These are phyloP conservation scores for Tympanoctomys barrerae DNA, from an alignment of 2,797 vertebrate genomes.

Conservation along the genomic window DNA sequence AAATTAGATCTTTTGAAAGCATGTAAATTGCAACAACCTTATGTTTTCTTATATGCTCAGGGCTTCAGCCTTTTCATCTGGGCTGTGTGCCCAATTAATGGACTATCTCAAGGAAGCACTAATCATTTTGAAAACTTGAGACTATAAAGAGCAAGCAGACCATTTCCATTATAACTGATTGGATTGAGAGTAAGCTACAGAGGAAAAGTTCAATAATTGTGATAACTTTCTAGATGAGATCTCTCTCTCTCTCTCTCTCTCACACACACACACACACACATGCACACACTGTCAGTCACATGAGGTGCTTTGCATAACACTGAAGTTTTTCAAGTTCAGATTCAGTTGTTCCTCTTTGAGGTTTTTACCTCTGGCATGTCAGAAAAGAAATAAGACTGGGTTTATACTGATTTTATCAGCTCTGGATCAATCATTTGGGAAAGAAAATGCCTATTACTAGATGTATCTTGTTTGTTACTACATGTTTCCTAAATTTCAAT, in stretches of 20 bases:
- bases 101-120: slow-evolving; percentile 69
- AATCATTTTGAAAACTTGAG: slow-evolving; percentile 73
- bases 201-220: slow-evolving; percentile 74
- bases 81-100: slow-evolving; percentile 74
- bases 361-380: slow-evolving; percentile 47
- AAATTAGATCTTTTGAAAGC: slow-evolving; percentile 80
- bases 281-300: background rate
- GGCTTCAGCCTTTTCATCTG: slow-evolving; percentile 72
- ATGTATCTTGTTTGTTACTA: slow-evolving; percentile 63
- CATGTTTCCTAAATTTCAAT: slow-evolving; percentile 77
- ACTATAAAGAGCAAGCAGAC: slow-evolving; percentile 66
- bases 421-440: slow-evolving; percentile 72
- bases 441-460: slow-evolving; percentile 59
- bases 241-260: background rate
- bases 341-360: slow-evolving; percentile 50
- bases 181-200: slow-evolving; percentile 71
- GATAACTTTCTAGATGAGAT: slow-evolving; percentile 72
- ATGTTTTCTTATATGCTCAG: slow-evolving; percentile 66
- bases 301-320: slow-evolving; percentile 40
- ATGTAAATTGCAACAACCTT: slow-evolving; percentile 75
- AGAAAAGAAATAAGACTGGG: slow-evolving; percentile 63
- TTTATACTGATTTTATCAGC: slow-evolving; percentile 80
- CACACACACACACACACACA: background rate
- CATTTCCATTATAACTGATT: slow-evolving; percentile 75
- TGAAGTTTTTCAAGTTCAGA: slow-evolving; percentile 66